Conservation (phyloP, 2,888 invertebrate genomes). For the Euzophera pinguis region DNA sequence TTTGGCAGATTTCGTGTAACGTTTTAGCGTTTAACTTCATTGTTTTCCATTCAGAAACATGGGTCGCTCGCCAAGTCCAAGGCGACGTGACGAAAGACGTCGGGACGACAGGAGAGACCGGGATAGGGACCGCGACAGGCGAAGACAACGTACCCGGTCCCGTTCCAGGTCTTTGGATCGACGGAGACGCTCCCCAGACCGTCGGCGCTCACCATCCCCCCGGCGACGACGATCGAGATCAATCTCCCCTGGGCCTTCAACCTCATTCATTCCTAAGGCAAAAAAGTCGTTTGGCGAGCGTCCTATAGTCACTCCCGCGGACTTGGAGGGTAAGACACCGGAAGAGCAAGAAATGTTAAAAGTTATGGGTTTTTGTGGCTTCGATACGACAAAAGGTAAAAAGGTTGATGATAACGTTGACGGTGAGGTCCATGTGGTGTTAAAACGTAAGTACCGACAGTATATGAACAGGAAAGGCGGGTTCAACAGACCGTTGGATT, state of each 20-base stretch:
- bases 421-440: conserved; percentile 96
- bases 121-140: conserved; percentile 63
- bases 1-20: neutral
- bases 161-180: conserved; percentile 67
- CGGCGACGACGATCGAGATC: conserved; percentile 54
- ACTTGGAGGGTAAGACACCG: conserved; percentile 93
- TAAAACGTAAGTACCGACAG: conserved; percentile 97
- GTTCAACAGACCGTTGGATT: conserved; percentile 98
- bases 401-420: conserved; percentile 96
- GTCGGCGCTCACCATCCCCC: conserved; percentile 43
- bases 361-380: conserved; percentile 97
- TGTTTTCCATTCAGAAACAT: conserved; percentile 40
- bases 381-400: conserved; percentile 97
- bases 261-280: conserved; percentile 57
- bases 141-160: conserved; percentile 61
- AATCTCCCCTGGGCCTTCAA: conserved; percentile 57
- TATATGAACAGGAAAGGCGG: conserved; percentile 99
- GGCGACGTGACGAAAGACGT: conserved; percentile 65
- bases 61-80: conserved; percentile 75
- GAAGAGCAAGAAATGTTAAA: conserved; percentile 97
- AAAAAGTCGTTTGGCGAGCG: conserved; percentile 76
- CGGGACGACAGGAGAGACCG: conserved; percentile 52
- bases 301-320: conserved; percentile 87
- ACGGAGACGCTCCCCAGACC: conserved; percentile 67
- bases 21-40: conserved; percentile 1